phyloP scores from a whole-genome alignment of 2,888 invertebrate species.

The Glyphotaelius pellucidus region DNA sequence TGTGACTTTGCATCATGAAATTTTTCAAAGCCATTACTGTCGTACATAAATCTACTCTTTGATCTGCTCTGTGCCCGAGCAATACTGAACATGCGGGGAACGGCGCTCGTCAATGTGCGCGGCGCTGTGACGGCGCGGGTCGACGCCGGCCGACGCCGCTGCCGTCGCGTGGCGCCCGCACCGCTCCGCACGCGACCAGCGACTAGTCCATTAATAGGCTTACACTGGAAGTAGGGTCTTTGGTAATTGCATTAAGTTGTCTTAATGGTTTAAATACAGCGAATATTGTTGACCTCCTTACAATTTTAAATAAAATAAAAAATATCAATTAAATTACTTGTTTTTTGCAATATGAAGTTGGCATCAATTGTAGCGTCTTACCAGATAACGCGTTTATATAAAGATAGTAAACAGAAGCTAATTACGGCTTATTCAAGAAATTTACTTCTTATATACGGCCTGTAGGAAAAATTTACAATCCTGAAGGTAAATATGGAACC shows the following conservation, averaged over 20 bases:
- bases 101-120: not conserved
- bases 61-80: not conserved
- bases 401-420: not conserved
- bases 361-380: no score
- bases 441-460: not conserved
- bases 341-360: no score
- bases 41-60: not conserved
- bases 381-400: no score
- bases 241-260: conserved; percentile 45
- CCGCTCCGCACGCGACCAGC: conserved; percentile 47
- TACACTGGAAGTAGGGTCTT: not conserved
- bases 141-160: not conserved
- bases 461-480: not conserved
- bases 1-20: not conserved
- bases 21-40: not conserved
- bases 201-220: conserved; percentile 27
- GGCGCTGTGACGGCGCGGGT: conserved; percentile 13
- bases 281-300: not conserved
- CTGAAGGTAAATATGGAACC: not conserved
- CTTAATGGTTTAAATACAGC: conserved; percentile 9
- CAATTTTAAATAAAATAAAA: not conserved
- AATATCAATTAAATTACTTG: not conserved
- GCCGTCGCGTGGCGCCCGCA: conserved; percentile 38
- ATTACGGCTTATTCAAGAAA: not conserved
- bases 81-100: not conserved